Percentiles rank a stretch among this genome's conserved stretches.
phyloP scores from a whole-genome alignment of 2,113 vertebrate species.

The Sinocyclocheilus rhinocerous region DNA sequence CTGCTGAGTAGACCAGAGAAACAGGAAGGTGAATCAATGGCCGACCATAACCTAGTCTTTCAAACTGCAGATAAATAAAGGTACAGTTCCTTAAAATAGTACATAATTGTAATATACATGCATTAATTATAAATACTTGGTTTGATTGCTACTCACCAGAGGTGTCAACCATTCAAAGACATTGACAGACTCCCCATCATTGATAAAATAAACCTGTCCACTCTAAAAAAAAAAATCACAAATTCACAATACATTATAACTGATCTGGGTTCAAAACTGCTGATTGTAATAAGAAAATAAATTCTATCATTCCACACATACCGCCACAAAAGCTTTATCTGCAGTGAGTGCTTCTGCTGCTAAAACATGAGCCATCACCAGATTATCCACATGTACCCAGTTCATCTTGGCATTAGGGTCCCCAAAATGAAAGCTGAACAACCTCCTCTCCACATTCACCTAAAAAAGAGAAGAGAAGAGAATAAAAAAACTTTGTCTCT shows the following conservation, averaged over 20 bases:
- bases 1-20: slow-evolving; percentile 82
- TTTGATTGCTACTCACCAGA: slow-evolving; percentile 78
- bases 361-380: slow-evolving; percentile 84
- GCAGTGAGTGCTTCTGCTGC: slow-evolving; percentile 83
- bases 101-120: not conserved
- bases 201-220: slow-evolving; percentile 91
- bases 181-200: slow-evolving; percentile 88
- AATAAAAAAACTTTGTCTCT: not conserved
- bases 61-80: slow-evolving; percentile 77
- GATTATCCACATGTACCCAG: slow-evolving; percentile 90
- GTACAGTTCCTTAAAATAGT: not conserved
- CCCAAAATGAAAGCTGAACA: slow-evolving; percentile 87
- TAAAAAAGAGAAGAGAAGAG: slow-evolving; percentile 58
- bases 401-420: slow-evolving; percentile 83
- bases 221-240: slow-evolving; percentile 73
- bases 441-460: slow-evolving; percentile 81
- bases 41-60: slow-evolving; percentile 84
- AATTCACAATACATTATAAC: not conserved
- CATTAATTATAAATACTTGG: not conserved
- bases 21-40: slow-evolving; percentile 85
- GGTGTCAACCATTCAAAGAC: slow-evolving; percentile 90
- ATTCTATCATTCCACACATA: slow-evolving; percentile 67
- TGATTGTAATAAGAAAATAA: not conserved
- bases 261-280: not conserved
- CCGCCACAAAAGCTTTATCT: slow-evolving; percentile 79